Conservation (phyloP, 2,888 invertebrate species). For the Panorpa germanica region DNA sequence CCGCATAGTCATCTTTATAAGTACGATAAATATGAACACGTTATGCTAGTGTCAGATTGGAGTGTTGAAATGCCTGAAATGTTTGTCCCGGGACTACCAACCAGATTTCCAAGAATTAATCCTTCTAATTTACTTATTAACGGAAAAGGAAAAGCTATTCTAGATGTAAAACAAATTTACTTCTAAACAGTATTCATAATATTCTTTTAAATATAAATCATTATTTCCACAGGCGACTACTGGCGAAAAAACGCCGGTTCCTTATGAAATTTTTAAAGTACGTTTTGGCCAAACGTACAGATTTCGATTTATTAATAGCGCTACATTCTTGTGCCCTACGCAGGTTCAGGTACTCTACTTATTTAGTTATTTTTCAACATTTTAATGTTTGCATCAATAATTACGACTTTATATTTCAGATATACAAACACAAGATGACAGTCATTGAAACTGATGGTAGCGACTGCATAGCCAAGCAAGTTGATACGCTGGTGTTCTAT, state of each 20-base stretch:
- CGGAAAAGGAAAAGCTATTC: constrained; percentile 17
- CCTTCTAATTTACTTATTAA: constrained; percentile 19
- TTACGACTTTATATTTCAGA: constrained; percentile 10
- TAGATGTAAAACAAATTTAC: constrained; percentile 12
- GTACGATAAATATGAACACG: constrained; percentile 47
- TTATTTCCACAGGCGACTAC: no score
- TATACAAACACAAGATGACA: constrained; percentile 16
- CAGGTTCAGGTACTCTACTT: constrained; percentile 14
- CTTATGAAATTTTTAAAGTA: constrained; percentile 14
- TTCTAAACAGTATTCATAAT: not conserved
- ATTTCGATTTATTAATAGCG: constrained; percentile 21
- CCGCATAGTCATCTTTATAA: constrained; percentile 46
- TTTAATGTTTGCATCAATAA: constrained; percentile 1
- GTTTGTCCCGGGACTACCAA: constrained; percentile 17
- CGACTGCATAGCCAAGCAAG: constrained; percentile 12
- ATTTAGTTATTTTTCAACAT: not conserved
- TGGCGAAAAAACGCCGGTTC: constrained; percentile 13
- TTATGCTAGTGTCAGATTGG: constrained; percentile 62
- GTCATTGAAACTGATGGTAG: constrained; percentile 17
- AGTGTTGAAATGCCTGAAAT: constrained; percentile 34
- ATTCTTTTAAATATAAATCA: no score
- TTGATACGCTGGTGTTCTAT: constrained; percentile 14
- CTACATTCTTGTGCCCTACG: constrained; percentile 20
- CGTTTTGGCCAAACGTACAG: constrained; percentile 17
- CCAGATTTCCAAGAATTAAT: constrained; percentile 13